phyloP scores from a whole-genome alignment of 1,140 invertebrate genomes.

The Drosophila parabipectinata region DNA sequence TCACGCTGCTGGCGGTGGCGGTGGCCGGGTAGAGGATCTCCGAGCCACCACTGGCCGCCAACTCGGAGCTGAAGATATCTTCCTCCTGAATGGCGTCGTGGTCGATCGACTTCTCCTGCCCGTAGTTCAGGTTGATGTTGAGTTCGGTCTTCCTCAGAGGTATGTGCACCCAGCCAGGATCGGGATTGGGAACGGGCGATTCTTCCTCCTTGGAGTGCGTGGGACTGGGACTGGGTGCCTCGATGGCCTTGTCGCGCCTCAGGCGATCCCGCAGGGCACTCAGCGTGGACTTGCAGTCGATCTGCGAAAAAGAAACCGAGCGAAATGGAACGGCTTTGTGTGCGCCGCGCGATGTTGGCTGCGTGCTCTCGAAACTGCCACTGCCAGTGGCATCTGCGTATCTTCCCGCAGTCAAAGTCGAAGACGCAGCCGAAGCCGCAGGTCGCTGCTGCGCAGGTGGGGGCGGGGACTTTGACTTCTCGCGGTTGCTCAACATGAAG shows the following conservation, averaged over 20 bases:
- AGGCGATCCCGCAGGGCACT: slow-evolving; percentile 77
- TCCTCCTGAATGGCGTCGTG: slow-evolving; percentile 76
- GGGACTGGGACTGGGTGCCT: slow-evolving; percentile 56
- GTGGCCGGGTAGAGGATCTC: slow-evolving; percentile 34
- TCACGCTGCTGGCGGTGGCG: slow-evolving; percentile 68
- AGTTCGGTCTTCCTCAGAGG: slow-evolving; percentile 66
- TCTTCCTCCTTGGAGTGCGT: slow-evolving; percentile 42
- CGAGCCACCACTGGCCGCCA: slow-evolving; percentile 46
- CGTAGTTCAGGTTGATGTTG: slow-evolving; percentile 73
- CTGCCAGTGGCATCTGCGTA: slow-evolving; percentile 70
- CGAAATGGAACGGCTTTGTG: slow-evolving; percentile 88
- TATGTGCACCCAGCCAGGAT: slow-evolving; percentile 79
- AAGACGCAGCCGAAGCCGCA: slow-evolving; percentile 58
- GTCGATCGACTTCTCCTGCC: slow-evolving; percentile 73
- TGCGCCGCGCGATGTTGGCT: slow-evolving; percentile 84
- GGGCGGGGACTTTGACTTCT: slow-evolving; percentile 81
- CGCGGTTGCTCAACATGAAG: slow-evolving; percentile 75
- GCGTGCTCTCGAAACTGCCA: slow-evolving; percentile 71
- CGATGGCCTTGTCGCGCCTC: slow-evolving; percentile 72
- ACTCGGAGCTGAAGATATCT: slow-evolving; percentile 74
- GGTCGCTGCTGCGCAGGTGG: slow-evolving; percentile 37
- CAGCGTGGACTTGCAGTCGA: slow-evolving; percentile 86
- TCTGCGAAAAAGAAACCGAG: slow-evolving; percentile 93
- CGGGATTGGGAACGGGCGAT: slow-evolving; percentile 12
- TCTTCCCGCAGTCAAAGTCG: slow-evolving; percentile 59